Conservation (phyloP, 2,888 invertebrate genomes). For the Spodoptera littoralis region DNA sequence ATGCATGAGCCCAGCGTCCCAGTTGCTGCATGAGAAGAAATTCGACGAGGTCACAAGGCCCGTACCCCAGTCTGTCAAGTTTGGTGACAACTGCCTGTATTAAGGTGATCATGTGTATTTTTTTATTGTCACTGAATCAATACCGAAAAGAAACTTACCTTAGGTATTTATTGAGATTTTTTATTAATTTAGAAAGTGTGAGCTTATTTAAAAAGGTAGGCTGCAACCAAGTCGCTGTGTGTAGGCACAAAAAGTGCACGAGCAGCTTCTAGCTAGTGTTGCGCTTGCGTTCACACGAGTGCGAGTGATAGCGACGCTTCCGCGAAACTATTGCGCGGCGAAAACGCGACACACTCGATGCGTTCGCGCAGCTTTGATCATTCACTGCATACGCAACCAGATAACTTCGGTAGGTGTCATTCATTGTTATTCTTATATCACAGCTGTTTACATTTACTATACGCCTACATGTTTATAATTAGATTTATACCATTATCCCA, state of each 20-base stretch:
- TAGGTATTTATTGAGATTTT: conserved; percentile 23
- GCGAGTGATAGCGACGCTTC: conserved; percentile 72
- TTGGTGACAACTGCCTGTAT: conserved; percentile 53
- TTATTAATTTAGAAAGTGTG: conserved; percentile 54
- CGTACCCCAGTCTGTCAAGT: conserved; percentile 57
- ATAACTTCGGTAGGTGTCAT: conserved; percentile 1
- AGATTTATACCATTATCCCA: conserved; percentile 38
- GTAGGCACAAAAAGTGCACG: conserved; percentile 68
- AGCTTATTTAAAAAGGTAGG: conserved; percentile 43
- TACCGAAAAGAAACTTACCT: conserved; percentile 24
- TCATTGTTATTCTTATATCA: conserved; percentile 22
- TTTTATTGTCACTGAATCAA: conserved; percentile 45
- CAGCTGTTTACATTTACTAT: conserved; percentile 28
- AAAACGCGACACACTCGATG: conserved; percentile 64
- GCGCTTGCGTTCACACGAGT: conserved; percentile 62
- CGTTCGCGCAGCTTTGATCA: conserved; percentile 62
- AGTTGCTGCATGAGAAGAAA: conserved; percentile 63
- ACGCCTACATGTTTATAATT: conserved; percentile 27
- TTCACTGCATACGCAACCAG: conserved; percentile 45
- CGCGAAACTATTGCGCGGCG: conserved; percentile 76
- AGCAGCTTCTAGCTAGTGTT: conserved; percentile 67
- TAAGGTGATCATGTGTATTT: conserved; percentile 55
- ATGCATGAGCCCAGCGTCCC: conserved; percentile 74
- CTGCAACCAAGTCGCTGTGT: conserved; percentile 37
- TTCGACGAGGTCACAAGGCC: conserved; percentile 64